A percentile compares a stretch with the other conserved stretches of the same genome.
Conservation (phyloP, 2,888 invertebrate genomes). For the Mamestra brassicae region DNA sequence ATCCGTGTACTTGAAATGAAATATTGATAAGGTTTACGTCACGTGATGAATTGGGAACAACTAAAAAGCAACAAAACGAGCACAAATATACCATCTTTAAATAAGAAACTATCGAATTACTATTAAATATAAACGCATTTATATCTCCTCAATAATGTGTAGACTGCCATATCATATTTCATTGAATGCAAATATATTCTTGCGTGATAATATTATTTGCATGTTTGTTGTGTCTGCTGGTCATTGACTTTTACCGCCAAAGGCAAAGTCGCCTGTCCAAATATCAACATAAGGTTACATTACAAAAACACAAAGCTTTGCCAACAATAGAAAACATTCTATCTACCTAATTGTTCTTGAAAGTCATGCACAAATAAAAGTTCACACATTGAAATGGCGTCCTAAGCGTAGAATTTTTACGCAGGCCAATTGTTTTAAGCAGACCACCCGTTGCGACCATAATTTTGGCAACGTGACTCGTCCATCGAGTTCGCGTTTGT, state of each 20-base stretch:
- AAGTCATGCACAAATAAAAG: slow-evolving; percentile 38
- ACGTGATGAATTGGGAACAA: background rate
- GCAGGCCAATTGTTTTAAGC: slow-evolving; percentile 45
- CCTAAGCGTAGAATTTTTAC: slow-evolving; percentile 15
- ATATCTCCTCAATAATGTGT: background rate
- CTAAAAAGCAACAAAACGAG: background rate
- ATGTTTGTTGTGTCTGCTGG: slow-evolving; percentile 24
- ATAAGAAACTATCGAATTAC: background rate
- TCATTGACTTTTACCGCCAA: slow-evolving; percentile 48
- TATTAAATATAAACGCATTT: background rate
- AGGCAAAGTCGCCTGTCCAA: slow-evolving; percentile 26
- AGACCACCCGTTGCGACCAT: slow-evolving; percentile 48
- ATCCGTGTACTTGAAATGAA: background rate
- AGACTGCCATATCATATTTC: slow-evolving; percentile 18
- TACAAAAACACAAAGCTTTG: slow-evolving; percentile 36
- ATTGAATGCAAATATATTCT: slow-evolving; percentile 41
- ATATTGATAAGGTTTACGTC: too few relatives aligned
- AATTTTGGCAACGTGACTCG: slow-evolving; percentile 51
- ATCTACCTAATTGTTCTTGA: slow-evolving; percentile 40
- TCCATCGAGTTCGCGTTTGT: slow-evolving; percentile 7
- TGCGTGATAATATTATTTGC: slow-evolving; percentile 4
- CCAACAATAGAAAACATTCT: slow-evolving; percentile 44
- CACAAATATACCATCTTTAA: background rate
- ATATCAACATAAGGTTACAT: slow-evolving; percentile 54
- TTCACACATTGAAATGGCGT: slow-evolving; percentile 33